Percentiles rank a stretch among this genome's conserved stretches.
phyloP scores from a whole-genome alignment of 2,113 vertebrate species.

The Ifrita kowaldi region DNA sequence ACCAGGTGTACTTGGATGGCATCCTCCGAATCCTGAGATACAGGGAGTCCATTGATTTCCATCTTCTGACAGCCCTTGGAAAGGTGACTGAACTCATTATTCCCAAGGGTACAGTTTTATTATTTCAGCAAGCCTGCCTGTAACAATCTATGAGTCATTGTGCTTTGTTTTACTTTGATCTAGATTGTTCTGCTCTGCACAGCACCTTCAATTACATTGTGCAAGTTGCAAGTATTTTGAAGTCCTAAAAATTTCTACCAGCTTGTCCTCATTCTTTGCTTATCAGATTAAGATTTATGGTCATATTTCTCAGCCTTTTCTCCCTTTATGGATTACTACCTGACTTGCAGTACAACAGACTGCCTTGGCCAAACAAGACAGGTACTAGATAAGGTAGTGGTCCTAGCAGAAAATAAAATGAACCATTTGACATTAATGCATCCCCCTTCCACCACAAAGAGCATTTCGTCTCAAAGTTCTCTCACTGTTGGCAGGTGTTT shows the following conservation, averaged over 20 bases:
- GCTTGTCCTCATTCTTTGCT: neutral
- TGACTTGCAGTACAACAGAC: neutral
- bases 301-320: neutral
- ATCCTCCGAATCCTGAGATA: conserved; percentile 87
- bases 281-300: neutral
- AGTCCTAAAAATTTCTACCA: neutral
- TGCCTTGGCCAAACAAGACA: neutral
- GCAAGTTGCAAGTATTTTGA: neutral
- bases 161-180: neutral
- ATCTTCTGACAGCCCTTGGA: conserved; percentile 87
- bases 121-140: neutral
- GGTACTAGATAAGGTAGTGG: neutral
- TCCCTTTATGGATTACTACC: neutral
- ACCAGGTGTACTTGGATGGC: conserved; percentile 93
- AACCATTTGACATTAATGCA: neutral
- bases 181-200: neutral
- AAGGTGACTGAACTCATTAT: conserved; percentile 76
- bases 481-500: neutral
- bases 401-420: neutral
- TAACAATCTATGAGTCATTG: neutral
- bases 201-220: neutral
- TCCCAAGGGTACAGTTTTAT: neutral
- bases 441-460: neutral
- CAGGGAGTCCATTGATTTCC: conserved; percentile 88
- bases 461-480: neutral